Base-by-base conservation (phyloP, 2,888 invertebrate species). In the Ophonus ardosiacus region DNA sequence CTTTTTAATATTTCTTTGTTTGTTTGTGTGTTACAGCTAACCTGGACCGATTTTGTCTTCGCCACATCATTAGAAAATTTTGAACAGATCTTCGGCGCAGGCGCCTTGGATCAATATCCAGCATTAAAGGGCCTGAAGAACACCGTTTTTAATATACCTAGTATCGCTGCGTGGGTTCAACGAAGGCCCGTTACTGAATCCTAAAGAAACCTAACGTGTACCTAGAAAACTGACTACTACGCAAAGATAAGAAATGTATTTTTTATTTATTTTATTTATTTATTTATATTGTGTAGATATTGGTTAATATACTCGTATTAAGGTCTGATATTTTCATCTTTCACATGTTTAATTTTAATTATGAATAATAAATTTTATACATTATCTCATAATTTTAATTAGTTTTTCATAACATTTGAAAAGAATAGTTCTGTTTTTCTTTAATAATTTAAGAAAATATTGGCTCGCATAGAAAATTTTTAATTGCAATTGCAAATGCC, bases 1-100 rank as follows among this genome's bases (percentile, higher is more conserved):
- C 3, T 31, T 31, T 31, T 31, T 31, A 31, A 31, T 31, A 31
- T 31, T 31, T 31, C 31, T 31, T 31, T 31, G 3, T 51, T 10
- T 51, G 7, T 13, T 40, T 51, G 43, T 43, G 15, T 84, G 76
- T 90, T 91, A 59, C 90, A 94, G 93, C 90, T 94, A 63, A 93
- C 94, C 78, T 94, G 94, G 93, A 92, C 93, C 31, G 94, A 94
- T 87, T 92, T 94, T 84, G 92, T 93, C 0, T 92, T 94, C 87
- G 93, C 93, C 21, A 93, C 92, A 40, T 93, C 93, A 0, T 88
- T 93, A 65, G 93, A 93, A 86, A 92, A 92, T 88, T 93, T 93
- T 88, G 93, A 93, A 87, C 90, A 91, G 74, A 92, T 92, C 86
- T 92, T 93, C 87, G 93, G 93, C 0, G 90, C 91, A 86, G 89